A percentile compares a stretch with the other conserved stretches of the same genome.
Evolutionary conservation across 1,140 invertebrate species (phyloP).

Genomic region (Cylas formicarius): DNA sequence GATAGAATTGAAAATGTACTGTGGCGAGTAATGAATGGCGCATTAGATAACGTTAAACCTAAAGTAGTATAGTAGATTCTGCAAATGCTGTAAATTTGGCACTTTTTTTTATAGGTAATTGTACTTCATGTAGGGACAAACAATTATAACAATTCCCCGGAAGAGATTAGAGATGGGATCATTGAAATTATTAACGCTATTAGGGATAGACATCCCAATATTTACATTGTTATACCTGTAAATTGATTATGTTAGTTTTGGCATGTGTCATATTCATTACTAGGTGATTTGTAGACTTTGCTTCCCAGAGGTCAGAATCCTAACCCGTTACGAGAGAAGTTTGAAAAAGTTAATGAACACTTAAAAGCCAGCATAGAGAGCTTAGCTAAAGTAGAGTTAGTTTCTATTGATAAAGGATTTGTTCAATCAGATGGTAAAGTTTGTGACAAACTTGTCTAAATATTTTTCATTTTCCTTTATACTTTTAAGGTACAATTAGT

Average conservation of each 20-base stretch:
- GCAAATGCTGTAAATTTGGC: not conserved
- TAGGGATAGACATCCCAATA: slow-evolving; percentile 65
- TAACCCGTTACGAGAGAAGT: slow-evolving; percentile 70
- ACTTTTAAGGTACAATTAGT: slow-evolving; percentile 53
- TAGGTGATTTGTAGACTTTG: slow-evolving; percentile 57
- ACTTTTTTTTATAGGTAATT: slow-evolving; percentile 57
- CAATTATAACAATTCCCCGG: slow-evolving; percentile 68
- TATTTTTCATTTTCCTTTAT: not conserved
- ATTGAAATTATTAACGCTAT: slow-evolving; percentile 66
- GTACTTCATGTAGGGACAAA: slow-evolving; percentile 83
- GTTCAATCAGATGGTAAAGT: slow-evolving; percentile 62
- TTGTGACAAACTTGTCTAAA: not conserved
- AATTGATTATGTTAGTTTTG: slow-evolving; percentile 38
- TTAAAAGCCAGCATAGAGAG: slow-evolving; percentile 55
- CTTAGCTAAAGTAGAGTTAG: slow-evolving; percentile 58
- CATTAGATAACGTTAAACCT: slow-evolving; percentile 77
- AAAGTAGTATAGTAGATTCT: slow-evolving; percentile 53
- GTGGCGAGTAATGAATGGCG: slow-evolving; percentile 83
- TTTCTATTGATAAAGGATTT: slow-evolving; percentile 67
- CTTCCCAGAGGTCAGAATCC: slow-evolving; percentile 76
- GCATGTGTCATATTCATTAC: slow-evolving; percentile 16
- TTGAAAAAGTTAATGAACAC: slow-evolving; percentile 64
- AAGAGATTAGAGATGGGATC: slow-evolving; percentile 75
- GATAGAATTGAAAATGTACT: slow-evolving; percentile 83
- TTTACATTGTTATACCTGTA: slow-evolving; percentile 76